Evolutionary conservation across 2,113 vertebrate genomes (phyloP), one percentile per base, ranked within the genome.

Genomic region (Plotosus lineatus): DNA sequence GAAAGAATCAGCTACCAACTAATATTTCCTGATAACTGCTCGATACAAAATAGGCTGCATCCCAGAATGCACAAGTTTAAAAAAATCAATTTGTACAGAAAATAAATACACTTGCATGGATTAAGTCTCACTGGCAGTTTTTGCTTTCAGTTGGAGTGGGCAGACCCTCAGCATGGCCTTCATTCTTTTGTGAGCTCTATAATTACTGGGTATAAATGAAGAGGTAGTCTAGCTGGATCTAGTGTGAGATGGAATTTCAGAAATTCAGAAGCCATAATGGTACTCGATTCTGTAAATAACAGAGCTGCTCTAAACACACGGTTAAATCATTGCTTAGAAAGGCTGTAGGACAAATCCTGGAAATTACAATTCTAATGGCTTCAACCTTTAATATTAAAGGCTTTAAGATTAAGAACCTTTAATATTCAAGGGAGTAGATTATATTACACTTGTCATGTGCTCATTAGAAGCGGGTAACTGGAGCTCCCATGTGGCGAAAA

Each of bases 181-280:
- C 17, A 10, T 75, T 84, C 77, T 77, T 83, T 78, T 72, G 14
- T 40, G 68, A 38, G 21, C 21, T 23, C 31, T 48, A 51, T 78
- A 84, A 78, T 81, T 73, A 81, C 58, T 75, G 75, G 68, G 58
- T 75, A 66, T 21, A 69, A 11, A 17, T 0, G 28, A 81, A 14
- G 53, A 80, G 14, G 51, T 12, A 14, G 66, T 23, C 71, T 75
- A 53, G 61, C 40, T 74, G 23, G 38, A 73, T 51, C 31, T 51
- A 28, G 76, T n/a, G 23, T 6, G 14, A 51, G 61, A 61, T 4
- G 33, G 46, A 53, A 51, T 38, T 53, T 15, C 68, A 10, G 26
- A 78, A 36, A 17, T 51, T 31, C 46, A 26, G 31, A 36, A 77
- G 5, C 36, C 53, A 9, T 11, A 6, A 28, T 17, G 40, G 75